phyloP scores from a whole-genome alignment of 2,888 invertebrate species.

The Iphiclides podalirius region DNA sequence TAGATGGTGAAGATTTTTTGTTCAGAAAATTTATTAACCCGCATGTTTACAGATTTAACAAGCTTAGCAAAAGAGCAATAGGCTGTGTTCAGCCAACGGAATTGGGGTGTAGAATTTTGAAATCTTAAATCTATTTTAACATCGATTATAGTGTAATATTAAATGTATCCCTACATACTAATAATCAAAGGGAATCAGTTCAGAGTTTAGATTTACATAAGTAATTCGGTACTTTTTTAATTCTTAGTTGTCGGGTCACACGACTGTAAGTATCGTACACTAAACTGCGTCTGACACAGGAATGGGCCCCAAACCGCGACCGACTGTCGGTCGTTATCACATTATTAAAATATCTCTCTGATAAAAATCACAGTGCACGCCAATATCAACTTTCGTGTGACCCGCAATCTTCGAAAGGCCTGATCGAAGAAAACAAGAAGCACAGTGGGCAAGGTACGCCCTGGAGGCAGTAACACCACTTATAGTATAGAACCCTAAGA shows the following conservation, averaged over 20 bases:
- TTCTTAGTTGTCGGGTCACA: constrained; percentile 33
- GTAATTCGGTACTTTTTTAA: constrained; percentile 52
- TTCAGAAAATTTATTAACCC: no score
- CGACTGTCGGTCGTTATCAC: constrained; percentile 24
- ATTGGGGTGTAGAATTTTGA: neutral
- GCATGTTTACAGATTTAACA: no score
- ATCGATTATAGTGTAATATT: constrained; percentile 13
- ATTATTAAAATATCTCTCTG: constrained; percentile 26
- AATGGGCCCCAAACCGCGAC: neutral
- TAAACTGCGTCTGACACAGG: neutral
- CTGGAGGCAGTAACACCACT: constrained; percentile 52
- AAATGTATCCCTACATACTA: constrained; percentile 23
- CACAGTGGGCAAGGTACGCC: constrained; percentile 66
- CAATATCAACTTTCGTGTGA: constrained; percentile 1
- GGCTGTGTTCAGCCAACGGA: constrained; percentile 2
- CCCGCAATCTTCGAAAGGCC: constrained; percentile 34
- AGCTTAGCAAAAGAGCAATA: neutral
- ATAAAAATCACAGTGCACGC: constrained; percentile 36
- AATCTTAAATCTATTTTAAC: constrained; percentile 1
- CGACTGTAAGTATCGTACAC: neutral
- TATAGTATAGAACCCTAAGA: constrained; percentile 72
- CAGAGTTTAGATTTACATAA: constrained; percentile 41
- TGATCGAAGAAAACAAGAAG: constrained; percentile 75
- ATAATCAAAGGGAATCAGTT: constrained; percentile 24
- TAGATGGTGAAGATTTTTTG: no score